Evolutionary conservation across 1,140 invertebrate genomes (phyloP), one percentile per base, ranked within the genome.

Genomic region (Liolophura sinensis): DNA sequence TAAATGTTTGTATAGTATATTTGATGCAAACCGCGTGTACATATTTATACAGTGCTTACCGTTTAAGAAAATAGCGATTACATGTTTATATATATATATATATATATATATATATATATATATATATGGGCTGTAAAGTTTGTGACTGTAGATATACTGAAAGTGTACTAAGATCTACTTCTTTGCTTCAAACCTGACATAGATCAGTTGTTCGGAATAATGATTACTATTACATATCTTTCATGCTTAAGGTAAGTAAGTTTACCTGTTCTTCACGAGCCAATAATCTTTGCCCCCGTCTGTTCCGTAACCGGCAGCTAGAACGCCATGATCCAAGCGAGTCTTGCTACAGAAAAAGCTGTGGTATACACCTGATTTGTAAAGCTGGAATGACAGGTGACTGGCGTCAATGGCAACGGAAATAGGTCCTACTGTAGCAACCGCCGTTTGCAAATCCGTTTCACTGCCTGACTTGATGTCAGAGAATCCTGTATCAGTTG

Each of bases 311-410:
- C 95, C 94, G 56, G 95, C 92, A 54, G 89, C 88, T 18, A 94
- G 80, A 14, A 95, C 96, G 67, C 93, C 94, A 79, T 96, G 94
- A 83, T 96, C 92, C n/a, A 96, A 84, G 56, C 89, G 82, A 16
- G 84, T 76, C 1, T 89, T 83, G 72, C 89, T 82, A 87, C 95
- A 93, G 3, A 87, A 76, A 1, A 85, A 82, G 60, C 92, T 90
- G 61, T 87, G 84, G 76, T 91, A 92, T 31, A 92, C 85, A 59
- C 90, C 27, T 22, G 54, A 60, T 60, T 15, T 62, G 60, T 16
- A 55, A 20, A 55, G 22, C 55, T 57, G 14, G 14, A 18, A 24
- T 14, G 22, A 57, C 14, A 14, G 24, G 55, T 15, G 14, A 57
- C 14, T 18, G 25, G n/a, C 18, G 6, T 49, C 6, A 18, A n/a